Evolutionary conservation across 2,113 vertebrate genomes (phyloP), one percentile per base, ranked within the genome.

Genomic region (Rallus limicola): DNA sequence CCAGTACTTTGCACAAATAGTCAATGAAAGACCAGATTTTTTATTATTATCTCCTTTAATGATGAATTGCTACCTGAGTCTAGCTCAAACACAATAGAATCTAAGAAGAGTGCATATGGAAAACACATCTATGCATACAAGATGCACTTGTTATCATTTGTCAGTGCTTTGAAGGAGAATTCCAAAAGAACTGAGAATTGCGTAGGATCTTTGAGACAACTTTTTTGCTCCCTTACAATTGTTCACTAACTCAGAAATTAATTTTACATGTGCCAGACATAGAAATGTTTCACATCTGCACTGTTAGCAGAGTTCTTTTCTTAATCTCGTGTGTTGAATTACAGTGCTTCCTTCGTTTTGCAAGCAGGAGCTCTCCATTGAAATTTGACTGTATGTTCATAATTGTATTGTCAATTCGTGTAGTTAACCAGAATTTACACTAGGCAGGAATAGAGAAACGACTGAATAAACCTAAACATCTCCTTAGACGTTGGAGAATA

Each of bases 301-400:
- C 74, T 87, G 65, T 77, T 90, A 85, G 69, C 62, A 80, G 71
- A 68, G 85, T 86, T 91, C 88, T 90, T 96, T 92, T 94, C 94
- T 94, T 96, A 76, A 85, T 93, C 65, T 64, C 36, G n/a, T 88
- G 52, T 86, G 69, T 48, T 95, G 92, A 94, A 96, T 95, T 94
- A 71, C 67, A 77, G 58, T 21, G 42, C 92, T 97, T 90, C 72
- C 94, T 85, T 95, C 76, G 50, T 93, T 86, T 86, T 88, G 69
- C 82, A 96, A 52, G 59, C 24, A 71, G 74, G 58, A 62, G 52
- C 68, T 91, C 58, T 77, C 33, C 31, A 26, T 29, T 75, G 91
- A 94, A 90, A 86, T 79, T 74, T 75, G 69, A 84, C 23, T 60
- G 77, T 91, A 44, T 69, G 62, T 70, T 88, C 72, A 55, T 95